Evolutionary conservation across 2,888 invertebrate genomes (phyloP).

Genomic region (Portevinia maculata): DNA sequence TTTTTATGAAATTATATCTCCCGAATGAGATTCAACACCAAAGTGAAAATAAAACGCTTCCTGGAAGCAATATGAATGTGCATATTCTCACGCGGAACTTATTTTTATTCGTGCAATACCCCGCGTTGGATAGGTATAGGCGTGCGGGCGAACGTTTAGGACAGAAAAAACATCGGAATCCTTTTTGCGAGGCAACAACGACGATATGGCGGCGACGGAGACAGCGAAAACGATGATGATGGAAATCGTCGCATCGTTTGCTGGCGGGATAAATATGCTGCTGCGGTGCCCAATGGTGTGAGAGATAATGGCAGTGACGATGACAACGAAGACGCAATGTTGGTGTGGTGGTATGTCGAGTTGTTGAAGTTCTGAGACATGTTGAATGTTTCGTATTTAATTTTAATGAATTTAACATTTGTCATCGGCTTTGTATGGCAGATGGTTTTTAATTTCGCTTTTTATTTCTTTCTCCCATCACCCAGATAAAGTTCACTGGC

Average conservation of each 20-base stretch:
- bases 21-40: slow-evolving; percentile 57
- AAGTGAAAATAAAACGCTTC: slow-evolving; percentile 65
- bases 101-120: slow-evolving; percentile 17
- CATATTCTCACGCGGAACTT: slow-evolving; percentile 60
- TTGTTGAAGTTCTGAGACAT: slow-evolving; percentile 54
- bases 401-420: slow-evolving; percentile 74
- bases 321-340: not conserved
- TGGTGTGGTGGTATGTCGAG: slow-evolving; percentile 33
- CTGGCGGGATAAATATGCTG: slow-evolving; percentile 20
- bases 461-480: slow-evolving; percentile 24
- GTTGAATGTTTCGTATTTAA: slow-evolving; percentile 71
- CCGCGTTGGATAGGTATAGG: not conserved
- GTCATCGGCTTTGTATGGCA: slow-evolving; percentile 69
- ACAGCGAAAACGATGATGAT: slow-evolving; percentile 23
- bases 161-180: slow-evolving; percentile 56
- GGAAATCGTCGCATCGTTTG: slow-evolving; percentile 47
- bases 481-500: slow-evolving; percentile 27
- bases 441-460: slow-evolving; percentile 66
- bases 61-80: slow-evolving; percentile 54
- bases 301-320: slow-evolving; percentile 18
- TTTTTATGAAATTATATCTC: slow-evolving; percentile 44
- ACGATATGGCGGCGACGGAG: slow-evolving; percentile 15
- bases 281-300: slow-evolving; percentile 6
- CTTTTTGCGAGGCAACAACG: slow-evolving; percentile 59
- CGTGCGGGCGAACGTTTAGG: slow-evolving; percentile 25